A percentile compares a stretch with the other conserved stretches of the same genome.
These are phyloP conservation scores for Onychomys leucogaster DNA, from an alignment of 2,797 vertebrate species.

Conservation along the genomic window DNA sequence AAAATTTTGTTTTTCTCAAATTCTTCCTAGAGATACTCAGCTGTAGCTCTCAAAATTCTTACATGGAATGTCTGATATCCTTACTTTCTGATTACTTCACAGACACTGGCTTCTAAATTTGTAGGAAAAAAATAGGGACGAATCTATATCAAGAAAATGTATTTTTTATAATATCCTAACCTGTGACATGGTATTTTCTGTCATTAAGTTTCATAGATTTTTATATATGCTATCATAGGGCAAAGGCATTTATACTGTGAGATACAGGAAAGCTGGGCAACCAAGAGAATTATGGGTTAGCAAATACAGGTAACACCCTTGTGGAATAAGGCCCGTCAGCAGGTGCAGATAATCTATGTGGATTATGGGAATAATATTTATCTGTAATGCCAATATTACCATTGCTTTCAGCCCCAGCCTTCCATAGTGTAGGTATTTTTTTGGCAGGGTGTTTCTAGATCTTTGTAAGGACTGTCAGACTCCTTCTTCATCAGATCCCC, in stretches of 20 bases:
- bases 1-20: constrained; percentile 11
- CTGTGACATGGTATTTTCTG: neutral
- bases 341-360: neutral
- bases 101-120: constrained; percentile 6
- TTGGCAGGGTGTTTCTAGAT: neutral
- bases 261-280: neutral
- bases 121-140: neutral
- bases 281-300: neutral
- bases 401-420: neutral
- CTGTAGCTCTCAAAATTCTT: neutral
- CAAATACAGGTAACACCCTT: neutral
- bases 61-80: neutral
- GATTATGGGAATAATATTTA: neutral
- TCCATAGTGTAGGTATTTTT: neutral
- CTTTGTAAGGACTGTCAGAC: neutral
- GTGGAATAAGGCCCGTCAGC: neutral
- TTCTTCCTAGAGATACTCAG: neutral
- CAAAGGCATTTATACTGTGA: neutral
- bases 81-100: constrained; percentile 39
- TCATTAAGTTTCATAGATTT: constrained; percentile 25
- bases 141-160: neutral
- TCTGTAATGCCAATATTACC: neutral
- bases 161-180: constrained; percentile 21
- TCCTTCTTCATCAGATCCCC: neutral
- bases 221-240: neutral